Conservation (phyloP, 2,797 vertebrate species). For the Chloroceryle amazona region DNA sequence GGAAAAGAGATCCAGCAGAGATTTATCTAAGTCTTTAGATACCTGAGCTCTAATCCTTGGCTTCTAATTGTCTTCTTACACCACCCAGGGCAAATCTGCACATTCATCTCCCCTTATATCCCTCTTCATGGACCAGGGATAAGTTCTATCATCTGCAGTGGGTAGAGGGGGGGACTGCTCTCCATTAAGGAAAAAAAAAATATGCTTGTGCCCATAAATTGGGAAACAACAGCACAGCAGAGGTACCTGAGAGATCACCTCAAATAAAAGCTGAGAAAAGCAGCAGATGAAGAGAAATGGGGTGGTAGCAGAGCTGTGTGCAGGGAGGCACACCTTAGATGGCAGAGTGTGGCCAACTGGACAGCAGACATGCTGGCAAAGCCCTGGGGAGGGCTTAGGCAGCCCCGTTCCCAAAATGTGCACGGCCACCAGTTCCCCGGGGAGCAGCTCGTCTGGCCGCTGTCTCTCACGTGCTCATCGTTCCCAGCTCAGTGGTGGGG, state of each 20-base stretch:
- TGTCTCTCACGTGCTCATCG: rapidly evolving
- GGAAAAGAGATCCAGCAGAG: neutral
- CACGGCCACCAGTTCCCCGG: neutral
- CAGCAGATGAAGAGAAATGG: no score
- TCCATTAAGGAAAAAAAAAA: neutral
- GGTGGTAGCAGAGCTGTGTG: neutral
- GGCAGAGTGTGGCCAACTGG: neutral
- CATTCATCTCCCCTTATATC: rapidly evolving
- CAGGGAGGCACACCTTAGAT: neutral
- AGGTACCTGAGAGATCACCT: no score
- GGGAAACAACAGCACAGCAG: no score
- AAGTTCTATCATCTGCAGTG: neutral
- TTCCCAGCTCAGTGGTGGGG: neutral
- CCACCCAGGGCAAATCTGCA: neutral
- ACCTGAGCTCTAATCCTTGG: neutral
- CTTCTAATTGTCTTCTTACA: neutral
- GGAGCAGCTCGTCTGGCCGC: neutral
- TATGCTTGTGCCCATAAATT: rapidly evolving
- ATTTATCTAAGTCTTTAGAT: neutral
- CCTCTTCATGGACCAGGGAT: no score
- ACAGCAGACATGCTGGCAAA: neutral
- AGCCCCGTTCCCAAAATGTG: neutral
- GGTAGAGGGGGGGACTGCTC: neutral
- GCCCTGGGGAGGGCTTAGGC: neutral
- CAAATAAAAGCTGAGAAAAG: no score